Evolutionary conservation across 2,113 vertebrate species (phyloP).

Genomic region (Dromas ardeola): DNA sequence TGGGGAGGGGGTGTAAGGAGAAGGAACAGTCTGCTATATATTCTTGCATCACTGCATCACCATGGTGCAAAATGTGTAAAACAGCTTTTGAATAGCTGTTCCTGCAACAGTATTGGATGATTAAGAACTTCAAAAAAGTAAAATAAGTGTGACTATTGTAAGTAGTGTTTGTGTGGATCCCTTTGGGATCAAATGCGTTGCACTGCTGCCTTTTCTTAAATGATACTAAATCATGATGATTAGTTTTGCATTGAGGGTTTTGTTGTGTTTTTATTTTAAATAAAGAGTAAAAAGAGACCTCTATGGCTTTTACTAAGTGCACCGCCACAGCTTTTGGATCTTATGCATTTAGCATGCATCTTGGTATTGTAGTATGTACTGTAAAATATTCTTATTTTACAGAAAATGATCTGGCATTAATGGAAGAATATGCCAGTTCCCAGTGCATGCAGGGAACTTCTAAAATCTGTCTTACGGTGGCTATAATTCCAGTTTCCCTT

Average conservation of each 20-base stretch:
- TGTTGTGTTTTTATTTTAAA: neutral
- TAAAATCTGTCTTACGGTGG: neutral
- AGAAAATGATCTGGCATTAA: neutral
- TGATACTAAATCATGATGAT: neutral
- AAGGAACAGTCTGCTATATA: neutral
- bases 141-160: neutral
- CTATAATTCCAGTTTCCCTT: neutral
- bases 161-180: neutral
- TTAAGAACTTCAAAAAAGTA: neutral
- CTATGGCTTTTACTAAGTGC: neutral
- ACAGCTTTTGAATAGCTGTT: neutral
- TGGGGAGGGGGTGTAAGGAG: fast-evolving
- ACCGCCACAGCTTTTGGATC: neutral
- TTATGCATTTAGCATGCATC: neutral
- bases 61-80: fast-evolving
- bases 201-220: neutral
- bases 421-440: neutral
- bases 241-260: neutral
- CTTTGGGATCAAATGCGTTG: neutral
- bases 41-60: neutral
- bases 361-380: neutral
- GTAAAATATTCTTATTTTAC: neutral
- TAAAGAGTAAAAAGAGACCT: neutral
- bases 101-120: neutral
- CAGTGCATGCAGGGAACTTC: fast-evolving